Base-by-base conservation (phyloP, 2,888 invertebrate genomes). In the Neoaliturus tenellus region DNA sequence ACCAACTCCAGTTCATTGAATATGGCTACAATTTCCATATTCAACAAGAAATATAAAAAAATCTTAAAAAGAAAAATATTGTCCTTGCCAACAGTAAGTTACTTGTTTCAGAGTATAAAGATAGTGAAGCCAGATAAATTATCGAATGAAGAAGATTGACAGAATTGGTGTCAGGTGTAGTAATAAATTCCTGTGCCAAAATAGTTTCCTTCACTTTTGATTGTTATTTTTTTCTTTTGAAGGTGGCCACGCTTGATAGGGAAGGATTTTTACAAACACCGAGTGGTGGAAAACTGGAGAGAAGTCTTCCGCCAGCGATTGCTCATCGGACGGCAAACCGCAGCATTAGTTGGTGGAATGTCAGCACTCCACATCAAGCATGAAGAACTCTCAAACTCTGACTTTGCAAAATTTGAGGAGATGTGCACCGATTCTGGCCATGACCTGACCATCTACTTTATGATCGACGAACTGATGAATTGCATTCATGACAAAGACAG, bases 391-490 rank as follows among this genome's bases (percentile, higher is more conserved):
- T 78, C 33, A 25, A 14, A 10, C 8, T 5, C 51, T 2, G 55
- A 78, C 20, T 78, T 55, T 55, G 33, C 1, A 3, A n/a, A n/a
- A 14, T 55, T 78, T 33, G 55, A 78, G 2, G 12, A 78, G 1
- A 6, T 78, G 2, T 28, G 3, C 28, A 44, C 6, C 25, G 12
- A 8, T 25, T 44, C 10, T 14, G 35, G 17, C n/a, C 55, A 82
- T 51, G 23, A 71, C 0, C 8, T 83, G 17, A 44, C 62, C 5
- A 23, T 62, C 17, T n/a, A 20, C n/a, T 78, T 83, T 35, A 78
- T 83, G 44, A 83, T 83, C 8, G 83, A 83, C 35, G 75, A 83
- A 23, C 31, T 78, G 14, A 78, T 78, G 67, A 39, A 23, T n/a
- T 62, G 58, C n/a, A 33, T 83, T n/a, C 25, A 83, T 28, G 44